Conservation (phyloP, 2,888 invertebrate genomes). For the Tenthredo scrophulariae region DNA sequence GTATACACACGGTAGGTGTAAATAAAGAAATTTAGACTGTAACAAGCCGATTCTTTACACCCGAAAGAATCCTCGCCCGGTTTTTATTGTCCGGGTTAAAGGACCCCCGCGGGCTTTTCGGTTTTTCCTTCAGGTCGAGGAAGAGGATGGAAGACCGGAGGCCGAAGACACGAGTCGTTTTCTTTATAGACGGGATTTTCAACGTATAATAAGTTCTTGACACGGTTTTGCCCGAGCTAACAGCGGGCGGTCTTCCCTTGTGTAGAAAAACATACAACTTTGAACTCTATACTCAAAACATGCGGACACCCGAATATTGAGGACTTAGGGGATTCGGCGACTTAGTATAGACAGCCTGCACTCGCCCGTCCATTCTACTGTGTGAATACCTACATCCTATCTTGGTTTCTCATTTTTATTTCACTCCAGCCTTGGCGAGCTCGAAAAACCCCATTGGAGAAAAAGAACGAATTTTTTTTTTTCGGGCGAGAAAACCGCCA, state of each 20-base stretch:
- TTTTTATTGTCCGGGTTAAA: background rate
- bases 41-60: background rate
- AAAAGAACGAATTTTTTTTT: too few relatives aligned
- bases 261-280: background rate
- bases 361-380: background rate
- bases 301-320: background rate
- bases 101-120: slow-evolving; percentile 1
- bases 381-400: background rate
- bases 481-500: too few relatives aligned
- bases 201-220: slow-evolving; percentile 61
- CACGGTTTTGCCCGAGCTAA: slow-evolving; percentile 73
- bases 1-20: background rate
- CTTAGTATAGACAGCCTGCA: background rate
- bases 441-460: too few relatives aligned
- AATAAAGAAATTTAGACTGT: slow-evolving; percentile 18
- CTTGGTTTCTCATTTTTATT: too few relatives aligned
- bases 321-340: background rate
- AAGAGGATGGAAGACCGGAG: background rate
- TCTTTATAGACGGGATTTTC: background rate
- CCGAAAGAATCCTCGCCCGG: background rate
- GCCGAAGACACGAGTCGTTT: background rate
- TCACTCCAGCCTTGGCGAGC: too few relatives aligned
- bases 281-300: background rate
- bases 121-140: background rate
- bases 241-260: slow-evolving; percentile 68